phyloP scores from a whole-genome alignment of 2,888 invertebrate species.

The Metallyticus violacea region DNA sequence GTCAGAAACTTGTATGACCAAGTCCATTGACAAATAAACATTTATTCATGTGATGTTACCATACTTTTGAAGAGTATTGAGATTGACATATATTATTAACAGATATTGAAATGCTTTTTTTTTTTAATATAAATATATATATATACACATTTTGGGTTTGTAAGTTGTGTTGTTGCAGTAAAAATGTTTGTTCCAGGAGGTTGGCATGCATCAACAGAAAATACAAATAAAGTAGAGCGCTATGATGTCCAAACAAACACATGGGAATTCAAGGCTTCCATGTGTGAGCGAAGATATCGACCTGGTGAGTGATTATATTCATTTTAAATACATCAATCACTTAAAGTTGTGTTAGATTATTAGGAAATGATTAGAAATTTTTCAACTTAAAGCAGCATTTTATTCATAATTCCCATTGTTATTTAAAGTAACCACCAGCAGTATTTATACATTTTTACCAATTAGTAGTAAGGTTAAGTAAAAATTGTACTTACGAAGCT shows the following conservation, averaged over 20 bases:
- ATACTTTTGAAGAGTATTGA: too few species aligned
- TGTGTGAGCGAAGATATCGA: slow-evolving; percentile 49
- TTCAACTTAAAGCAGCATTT: not conserved
- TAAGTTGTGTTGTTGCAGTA: too few species aligned
- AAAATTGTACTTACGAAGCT: too few species aligned
- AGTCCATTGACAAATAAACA: too few species aligned
- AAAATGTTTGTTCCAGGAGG: slow-evolving; percentile 45
- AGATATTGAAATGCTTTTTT: too few species aligned
- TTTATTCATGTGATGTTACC: too few species aligned
- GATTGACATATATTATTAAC: too few species aligned
- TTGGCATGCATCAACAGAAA: slow-evolving; percentile 52
- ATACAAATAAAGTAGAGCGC: slow-evolving; percentile 51
- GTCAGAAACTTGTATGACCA: too few species aligned
- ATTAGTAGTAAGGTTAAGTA: too few species aligned
- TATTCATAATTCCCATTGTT: not conserved
- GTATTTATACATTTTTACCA: too few species aligned
- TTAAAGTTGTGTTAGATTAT: not conserved
- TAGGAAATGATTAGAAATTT: not conserved
- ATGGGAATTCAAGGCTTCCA: slow-evolving; percentile 47
- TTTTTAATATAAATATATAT: too few species aligned
- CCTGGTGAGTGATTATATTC: slow-evolving; percentile 40
- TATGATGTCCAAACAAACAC: slow-evolving; percentile 46
- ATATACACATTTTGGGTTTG: too few species aligned
- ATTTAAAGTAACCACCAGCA: not conserved
- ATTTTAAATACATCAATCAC: not conserved